phyloP scores from a whole-genome alignment of 1,140 invertebrate species.

The Ceratina japonica region DNA sequence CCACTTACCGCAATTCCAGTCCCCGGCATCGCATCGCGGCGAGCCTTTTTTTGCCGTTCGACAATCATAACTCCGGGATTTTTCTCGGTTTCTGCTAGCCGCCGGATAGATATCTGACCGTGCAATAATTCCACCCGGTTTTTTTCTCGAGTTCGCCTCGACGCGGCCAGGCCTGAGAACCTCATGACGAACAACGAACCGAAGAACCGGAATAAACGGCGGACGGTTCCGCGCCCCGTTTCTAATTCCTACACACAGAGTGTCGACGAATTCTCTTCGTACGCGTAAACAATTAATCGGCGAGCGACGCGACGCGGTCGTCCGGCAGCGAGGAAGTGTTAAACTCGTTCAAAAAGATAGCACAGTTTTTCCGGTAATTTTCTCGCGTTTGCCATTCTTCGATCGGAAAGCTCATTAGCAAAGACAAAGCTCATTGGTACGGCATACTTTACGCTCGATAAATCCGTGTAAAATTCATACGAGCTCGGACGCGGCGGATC shows the following conservation, averaged over 20 bases:
- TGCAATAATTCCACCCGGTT: slow-evolving; percentile 15
- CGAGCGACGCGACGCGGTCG: too few relatives aligned
- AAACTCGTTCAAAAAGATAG: neutral
- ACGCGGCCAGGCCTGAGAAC: too few relatives aligned
- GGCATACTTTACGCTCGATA: slow-evolving; percentile 47
- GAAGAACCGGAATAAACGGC: too few relatives aligned
- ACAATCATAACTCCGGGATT: slow-evolving; percentile 46
- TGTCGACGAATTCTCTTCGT: too few relatives aligned
- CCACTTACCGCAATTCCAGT: slow-evolving; percentile 50
- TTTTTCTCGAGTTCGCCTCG: too few relatives aligned
- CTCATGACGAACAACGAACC: too few relatives aligned
- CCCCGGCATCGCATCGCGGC: slow-evolving; percentile 23
- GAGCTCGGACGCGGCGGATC: neutral
- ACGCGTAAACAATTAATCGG: too few relatives aligned
- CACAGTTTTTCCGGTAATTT: slow-evolving; percentile 2
- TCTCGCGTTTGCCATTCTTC: slow-evolving; percentile 12
- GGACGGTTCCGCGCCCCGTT: too few relatives aligned
- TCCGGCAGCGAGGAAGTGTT: too few relatives aligned
- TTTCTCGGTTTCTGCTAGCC: slow-evolving; percentile 40
- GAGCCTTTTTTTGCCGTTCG: slow-evolving; percentile 38
- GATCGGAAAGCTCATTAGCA: slow-evolving; percentile 35
- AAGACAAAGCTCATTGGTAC: slow-evolving; percentile 44
- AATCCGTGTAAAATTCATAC: slow-evolving; percentile 48
- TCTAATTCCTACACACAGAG: too few relatives aligned
- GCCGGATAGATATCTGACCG: slow-evolving; percentile 34